A percentile compares a stretch with the other conserved stretches of the same genome.
Evolutionary conservation across 2,113 vertebrate species (phyloP).

Genomic region (Neopipo cinnamomea): DNA sequence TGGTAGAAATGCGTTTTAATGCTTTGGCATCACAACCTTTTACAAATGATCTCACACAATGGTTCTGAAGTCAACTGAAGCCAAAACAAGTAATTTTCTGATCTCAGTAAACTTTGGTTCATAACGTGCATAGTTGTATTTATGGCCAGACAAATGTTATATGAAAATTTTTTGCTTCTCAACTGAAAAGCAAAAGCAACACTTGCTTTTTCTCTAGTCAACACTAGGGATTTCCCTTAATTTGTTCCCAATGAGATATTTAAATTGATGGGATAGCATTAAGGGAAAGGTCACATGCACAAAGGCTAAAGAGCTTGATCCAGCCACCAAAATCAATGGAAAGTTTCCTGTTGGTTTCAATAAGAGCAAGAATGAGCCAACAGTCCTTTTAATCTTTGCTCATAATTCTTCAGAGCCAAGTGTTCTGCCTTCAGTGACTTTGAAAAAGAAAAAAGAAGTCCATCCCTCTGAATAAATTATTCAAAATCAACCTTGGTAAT

Average conservation of each 20-base stretch:
- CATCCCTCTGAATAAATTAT: constrained; percentile 20
- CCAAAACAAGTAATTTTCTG: not conserved
- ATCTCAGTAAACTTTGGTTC: not conserved
- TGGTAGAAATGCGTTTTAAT: not conserved
- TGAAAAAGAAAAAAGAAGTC: not conserved
- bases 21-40: not conserved
- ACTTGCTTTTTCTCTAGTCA: not conserved
- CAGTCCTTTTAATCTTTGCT: not conserved
- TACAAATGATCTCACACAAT: fast-evolving
- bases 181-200: not conserved
- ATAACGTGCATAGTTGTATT: not conserved
- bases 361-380: not conserved
- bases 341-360: not conserved
- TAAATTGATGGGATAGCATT: not conserved
- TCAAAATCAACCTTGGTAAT: constrained; percentile 45
- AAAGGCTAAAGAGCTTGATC: not conserved
- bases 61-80: not conserved
- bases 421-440: constrained; percentile 12
- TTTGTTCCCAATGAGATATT: not conserved
- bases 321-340: not conserved
- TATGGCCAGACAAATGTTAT: not conserved
- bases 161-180: not conserved
- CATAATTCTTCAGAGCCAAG: constrained; percentile 2
- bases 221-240: not conserved
- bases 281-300: not conserved